Percentiles rank a stretch among this genome's conserved stretches.
phyloP scores from a whole-genome alignment of 2,888 invertebrate species.

The Microctonus aethiopoides region DNA sequence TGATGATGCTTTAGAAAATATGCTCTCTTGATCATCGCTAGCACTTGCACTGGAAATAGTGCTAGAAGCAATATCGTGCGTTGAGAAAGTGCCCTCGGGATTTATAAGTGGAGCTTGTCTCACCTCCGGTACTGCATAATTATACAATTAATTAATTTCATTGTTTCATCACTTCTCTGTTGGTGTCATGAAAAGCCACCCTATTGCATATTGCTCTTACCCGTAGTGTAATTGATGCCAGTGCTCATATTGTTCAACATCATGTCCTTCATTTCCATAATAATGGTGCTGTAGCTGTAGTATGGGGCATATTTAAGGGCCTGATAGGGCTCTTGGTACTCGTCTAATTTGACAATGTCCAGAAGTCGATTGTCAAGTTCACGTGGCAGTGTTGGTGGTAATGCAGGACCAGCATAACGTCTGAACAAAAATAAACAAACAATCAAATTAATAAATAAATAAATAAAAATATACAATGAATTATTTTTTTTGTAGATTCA shows the following conservation, averaged over 20 bases:
- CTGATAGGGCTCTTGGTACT: constrained; percentile 85
- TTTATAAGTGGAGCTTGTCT: constrained; percentile 77
- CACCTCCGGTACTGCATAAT: constrained; percentile 83
- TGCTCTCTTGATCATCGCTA: constrained; percentile 68
- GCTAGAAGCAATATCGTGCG: constrained; percentile 61
- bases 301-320: constrained; percentile 80
- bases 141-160: constrained; percentile 73
- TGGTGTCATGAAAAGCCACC: constrained; percentile 16
- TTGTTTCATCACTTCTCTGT: constrained; percentile 27
- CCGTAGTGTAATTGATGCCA: constrained; percentile 61
- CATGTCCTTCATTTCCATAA: constrained; percentile 81
- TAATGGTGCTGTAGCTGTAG: constrained; percentile 80
- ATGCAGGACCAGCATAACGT: constrained; percentile 63
- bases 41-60: constrained; percentile 64
- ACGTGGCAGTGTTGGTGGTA: constrained; percentile 61
- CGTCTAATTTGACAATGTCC: constrained; percentile 75
- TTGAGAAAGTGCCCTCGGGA: constrained; percentile 64
- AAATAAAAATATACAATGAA: background rate
- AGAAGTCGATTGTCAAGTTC: constrained; percentile 71
- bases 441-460: background rate
- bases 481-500: no score
- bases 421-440: background rate
- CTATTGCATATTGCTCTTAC: constrained; percentile 43
- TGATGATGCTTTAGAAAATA: constrained; percentile 65
- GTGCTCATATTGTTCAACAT: constrained; percentile 68